Evolutionary conservation across 64 coral and sea anemone genomes (phyloP), one percentile per base, ranked within the genome.

Genomic region (Orbicella faveolata): DNA sequence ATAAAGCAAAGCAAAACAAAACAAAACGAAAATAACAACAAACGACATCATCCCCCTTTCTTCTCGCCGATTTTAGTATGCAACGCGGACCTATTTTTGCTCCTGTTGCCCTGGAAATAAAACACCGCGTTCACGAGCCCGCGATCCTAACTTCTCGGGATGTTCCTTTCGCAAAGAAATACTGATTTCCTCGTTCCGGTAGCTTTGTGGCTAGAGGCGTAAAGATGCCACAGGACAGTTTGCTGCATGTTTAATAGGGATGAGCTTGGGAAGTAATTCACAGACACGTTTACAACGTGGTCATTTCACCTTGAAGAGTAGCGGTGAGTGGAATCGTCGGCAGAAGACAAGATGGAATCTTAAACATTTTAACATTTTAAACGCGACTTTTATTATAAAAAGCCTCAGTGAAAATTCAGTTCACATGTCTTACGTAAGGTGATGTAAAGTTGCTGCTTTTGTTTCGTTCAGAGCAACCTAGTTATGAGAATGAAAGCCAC

Each of bases 271-370:
- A 78, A 48, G 13, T 39, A 77, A 77, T 77, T 84, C 37, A 44
- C 64, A 67, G 81, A 73, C 82, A 26, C 82, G 82, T 21, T 14
- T 72, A 39, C 63, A 73, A 39, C 63, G 84, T 19, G 90, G 90
- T 17, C 90, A 87, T 80, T 87, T 87, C 74, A 75, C 90, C 52
- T 79, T 92, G 20, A 92, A 92, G 66, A 92, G 90, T 73, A 92
- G 75, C 54, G 84, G 90, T 92, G 79, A 80, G 90, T 79, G 23
- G 4, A 10, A 6, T 48, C 41, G 41, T 6, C 41, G 41, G 6
- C 6, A 3, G 41, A 6, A 3, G 37, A 2, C 37, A 39, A 39
- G 4, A 39, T 39, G 3, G 4, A 2, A 48, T 48, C 41, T 48
- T 3, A 5, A 48, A 48, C 41, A 48, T 48, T 48, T 48, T 48